A percentile compares a stretch with the other conserved stretches of the same genome.
Evolutionary conservation across 2,888 invertebrate species (phyloP).

Genomic region (Mesorhabditis belari): DNA sequence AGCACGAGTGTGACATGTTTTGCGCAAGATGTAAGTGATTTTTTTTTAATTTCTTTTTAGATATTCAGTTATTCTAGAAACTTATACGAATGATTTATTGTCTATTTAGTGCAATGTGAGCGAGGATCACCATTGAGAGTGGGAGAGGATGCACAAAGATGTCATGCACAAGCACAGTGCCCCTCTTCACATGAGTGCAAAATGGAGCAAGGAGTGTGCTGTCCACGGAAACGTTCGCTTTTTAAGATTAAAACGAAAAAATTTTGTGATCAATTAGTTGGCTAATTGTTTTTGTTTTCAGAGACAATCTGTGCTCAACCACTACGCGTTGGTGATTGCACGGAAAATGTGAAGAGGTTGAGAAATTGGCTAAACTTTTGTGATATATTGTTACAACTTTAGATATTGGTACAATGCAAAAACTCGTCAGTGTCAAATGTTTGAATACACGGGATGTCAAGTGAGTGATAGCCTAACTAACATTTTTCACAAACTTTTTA

Average conservation of each 20-base stretch:
- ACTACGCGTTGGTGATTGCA: slow-evolving; percentile 38
- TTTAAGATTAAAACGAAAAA: too few species aligned
- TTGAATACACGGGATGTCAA: slow-evolving; percentile 32
- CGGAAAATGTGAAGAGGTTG: slow-evolving; percentile 26
- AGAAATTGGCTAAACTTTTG: background rate
- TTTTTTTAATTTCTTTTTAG: background rate
- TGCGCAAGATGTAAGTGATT: slow-evolving; percentile 24
- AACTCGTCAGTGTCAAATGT: slow-evolving; percentile 40
- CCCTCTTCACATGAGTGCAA: slow-evolving; percentile 41
- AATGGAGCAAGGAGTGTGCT: slow-evolving; percentile 40
- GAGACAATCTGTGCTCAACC: slow-evolving; percentile 45
- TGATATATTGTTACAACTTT: too few species aligned
- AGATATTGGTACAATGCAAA: slow-evolving; percentile 36
- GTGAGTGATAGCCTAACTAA: background rate
- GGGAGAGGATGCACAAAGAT: slow-evolving; percentile 34
- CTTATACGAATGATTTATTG: background rate
- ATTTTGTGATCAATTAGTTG: background rate
- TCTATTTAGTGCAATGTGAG: slow-evolving; percentile 38
- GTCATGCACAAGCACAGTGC: slow-evolving; percentile 34
- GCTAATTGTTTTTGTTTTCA: slow-evolving; percentile 5
- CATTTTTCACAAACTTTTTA: slow-evolving; percentile 17
- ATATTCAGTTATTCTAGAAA: background rate
- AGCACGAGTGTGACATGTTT: slow-evolving; percentile 39
- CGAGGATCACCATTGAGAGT: slow-evolving; percentile 34
- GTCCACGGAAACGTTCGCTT: slow-evolving; percentile 36